Percentiles rank a stretch among this genome's conserved stretches.
These are phyloP conservation scores for Myanophis thanlyinensis DNA, from an alignment of 2,113 vertebrate genomes.

Conservation along the genomic window DNA sequence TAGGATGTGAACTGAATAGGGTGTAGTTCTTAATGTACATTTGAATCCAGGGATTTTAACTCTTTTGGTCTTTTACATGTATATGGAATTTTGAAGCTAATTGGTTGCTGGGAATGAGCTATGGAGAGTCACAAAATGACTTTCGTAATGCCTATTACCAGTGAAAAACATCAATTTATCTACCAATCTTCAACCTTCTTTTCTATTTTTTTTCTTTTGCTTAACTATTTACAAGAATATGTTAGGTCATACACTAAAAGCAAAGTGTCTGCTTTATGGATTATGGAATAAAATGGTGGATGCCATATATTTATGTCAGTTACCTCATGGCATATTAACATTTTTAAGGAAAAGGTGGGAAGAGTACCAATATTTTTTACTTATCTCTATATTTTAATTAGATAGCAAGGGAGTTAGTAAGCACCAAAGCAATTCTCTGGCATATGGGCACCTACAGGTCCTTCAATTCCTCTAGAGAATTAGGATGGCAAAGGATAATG, in stretches of 20 bases:
- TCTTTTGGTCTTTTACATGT: neutral
- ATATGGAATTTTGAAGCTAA: neutral
- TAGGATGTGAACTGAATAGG: neutral
- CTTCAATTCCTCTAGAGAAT: constrained; percentile 9
- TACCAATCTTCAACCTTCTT: neutral
- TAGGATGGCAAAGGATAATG: constrained; percentile 28
- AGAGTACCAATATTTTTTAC: neutral
- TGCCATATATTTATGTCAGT: neutral
- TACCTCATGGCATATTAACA: neutral
- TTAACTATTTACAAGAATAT: neutral
- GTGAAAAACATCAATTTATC: neutral
- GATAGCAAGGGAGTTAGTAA: neutral
- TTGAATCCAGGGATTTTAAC: constrained; percentile 33
- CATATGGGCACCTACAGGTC: neutral
- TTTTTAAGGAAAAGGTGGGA: neutral
- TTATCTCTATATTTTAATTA: neutral
- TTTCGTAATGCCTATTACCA: neutral
- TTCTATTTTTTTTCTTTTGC: neutral
- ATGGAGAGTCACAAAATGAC: neutral
- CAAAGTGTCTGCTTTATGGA: neutral
- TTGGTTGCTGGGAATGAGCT: neutral
- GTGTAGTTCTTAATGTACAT: constrained; percentile 18
- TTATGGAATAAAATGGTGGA: neutral
- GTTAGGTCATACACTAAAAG: neutral
- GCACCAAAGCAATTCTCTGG: neutral